A percentile compares a stretch with the other conserved stretches of the same genome.
These are phyloP conservation scores for Daktulosphaira vitifoliae DNA, from an alignment of 1,140 invertebrate genomes.

Conservation along the genomic window DNA sequence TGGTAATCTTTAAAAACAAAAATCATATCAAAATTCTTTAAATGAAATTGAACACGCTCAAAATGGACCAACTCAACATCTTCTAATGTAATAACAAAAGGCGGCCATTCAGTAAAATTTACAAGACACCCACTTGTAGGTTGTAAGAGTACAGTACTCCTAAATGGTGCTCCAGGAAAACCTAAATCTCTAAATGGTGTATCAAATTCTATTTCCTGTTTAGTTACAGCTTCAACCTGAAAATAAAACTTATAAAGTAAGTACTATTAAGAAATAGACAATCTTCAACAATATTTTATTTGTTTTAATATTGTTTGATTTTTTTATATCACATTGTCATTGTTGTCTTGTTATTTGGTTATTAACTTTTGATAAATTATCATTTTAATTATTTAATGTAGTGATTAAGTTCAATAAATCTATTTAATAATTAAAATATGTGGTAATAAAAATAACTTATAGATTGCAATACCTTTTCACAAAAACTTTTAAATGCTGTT, in stretches of 20 bases:
- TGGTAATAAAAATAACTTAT: conserved; percentile 13
- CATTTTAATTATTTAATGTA: too few species aligned
- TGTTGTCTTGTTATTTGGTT: background rate
- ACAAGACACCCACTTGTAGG: conserved; percentile 95
- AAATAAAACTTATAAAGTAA: conserved; percentile 33
- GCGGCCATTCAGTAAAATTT: conserved; percentile 97
- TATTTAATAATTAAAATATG: too few species aligned
- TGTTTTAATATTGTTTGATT: background rate
- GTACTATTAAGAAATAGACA: background rate
- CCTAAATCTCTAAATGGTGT: conserved; percentile 95
- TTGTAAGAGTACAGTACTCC: conserved; percentile 91
- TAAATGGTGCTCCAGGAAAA: conserved; percentile 94
- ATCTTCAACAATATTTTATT: background rate
- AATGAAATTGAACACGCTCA: conserved; percentile 95
- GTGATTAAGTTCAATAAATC: too few species aligned
- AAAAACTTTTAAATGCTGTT: conserved; percentile 95
- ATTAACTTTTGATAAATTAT: too few species aligned
- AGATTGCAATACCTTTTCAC: conserved; percentile 66
- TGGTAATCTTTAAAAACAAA: conserved; percentile 99
- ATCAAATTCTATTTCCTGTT: conserved; percentile 97
- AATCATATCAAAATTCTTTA: conserved; percentile 99
- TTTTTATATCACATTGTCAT: background rate
- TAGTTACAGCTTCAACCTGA: conserved; percentile 86
- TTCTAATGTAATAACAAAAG: conserved; percentile 95
- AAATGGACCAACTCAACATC: conserved; percentile 98